Percentiles rank a stretch among this genome's conserved stretches.
Conservation (phyloP, 2,888 invertebrate species). For the Rhyacophila evoluta region DNA sequence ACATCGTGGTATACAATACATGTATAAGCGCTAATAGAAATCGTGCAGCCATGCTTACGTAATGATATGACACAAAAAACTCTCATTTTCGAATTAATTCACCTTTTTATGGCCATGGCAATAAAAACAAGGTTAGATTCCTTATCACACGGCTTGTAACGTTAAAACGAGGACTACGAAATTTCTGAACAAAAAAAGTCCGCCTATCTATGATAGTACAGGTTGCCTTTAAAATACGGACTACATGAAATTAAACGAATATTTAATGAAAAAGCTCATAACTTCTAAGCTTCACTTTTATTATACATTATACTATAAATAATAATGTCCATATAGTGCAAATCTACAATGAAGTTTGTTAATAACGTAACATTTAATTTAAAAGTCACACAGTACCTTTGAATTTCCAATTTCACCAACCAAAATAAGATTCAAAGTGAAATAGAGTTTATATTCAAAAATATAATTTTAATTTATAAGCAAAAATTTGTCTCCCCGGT, state of each 20-base stretch:
- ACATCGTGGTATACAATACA: background rate
- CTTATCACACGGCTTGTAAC: constrained; percentile 35
- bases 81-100: constrained; percentile 38
- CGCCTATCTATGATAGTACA: constrained; percentile 8
- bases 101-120: constrained; percentile 21
- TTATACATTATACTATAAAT: too few species aligned
- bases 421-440: too few species aligned
- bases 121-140: constrained; percentile 45
- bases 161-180: constrained; percentile 31
- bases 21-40: background rate
- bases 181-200: constrained; percentile 32
- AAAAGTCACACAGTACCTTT: too few species aligned
- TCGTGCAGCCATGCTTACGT: constrained; percentile 12
- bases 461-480: too few species aligned
- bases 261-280: too few species aligned
- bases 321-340: too few species aligned
- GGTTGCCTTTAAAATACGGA: background rate
- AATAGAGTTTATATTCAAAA: too few species aligned
- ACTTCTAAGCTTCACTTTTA: too few species aligned
- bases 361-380: too few species aligned
- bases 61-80: constrained; percentile 18
- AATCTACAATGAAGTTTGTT: too few species aligned
- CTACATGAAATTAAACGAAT: background rate
- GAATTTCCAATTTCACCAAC: too few species aligned
- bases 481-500: too few species aligned